Evolutionary conservation across 2,113 vertebrate species (phyloP), one percentile per base, ranked within the genome.

Genomic region (Turdus rufiventris): DNA sequence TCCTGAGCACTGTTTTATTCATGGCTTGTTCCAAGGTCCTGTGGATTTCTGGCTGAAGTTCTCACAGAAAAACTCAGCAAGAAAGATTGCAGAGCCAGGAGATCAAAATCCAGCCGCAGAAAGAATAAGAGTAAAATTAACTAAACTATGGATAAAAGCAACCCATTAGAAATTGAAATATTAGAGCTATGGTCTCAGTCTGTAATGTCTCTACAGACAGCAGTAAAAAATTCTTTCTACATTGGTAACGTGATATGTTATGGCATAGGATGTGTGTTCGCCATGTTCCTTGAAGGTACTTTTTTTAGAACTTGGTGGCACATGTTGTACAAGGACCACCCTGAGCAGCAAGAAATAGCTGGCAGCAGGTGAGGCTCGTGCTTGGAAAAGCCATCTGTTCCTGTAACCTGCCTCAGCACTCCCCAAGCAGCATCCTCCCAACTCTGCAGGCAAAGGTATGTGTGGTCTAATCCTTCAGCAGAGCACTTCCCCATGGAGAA

Each of bases 361-460:
- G 91, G 92, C 95, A 96, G 91, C 91, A 93, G 88, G 94, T 95
- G 78, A 94, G 63, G 40, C 60, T 94, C 60, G 47, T 40, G 85
- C 66, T 88, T 76, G 57, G 82, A 77, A 77, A 80, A 77, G 45
- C 91, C 94, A 94, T 97, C 93, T 96, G 95, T 80, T 91, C 61
- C 63, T 79, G 51, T 81, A 80, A 76, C 78, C 67, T 84, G 67
- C 71, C 75, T 77, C 82, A 96, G 94, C 91, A 40, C 63, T 58
- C 47, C 47, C 75, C 75, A 60, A 51, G 78, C 17, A 6, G 24
- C 88, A 83, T 85, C 74, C 63, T 82, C 77, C 74, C 75, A 70
- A 12, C 36, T 87, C 68, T 70, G 53, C 78, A 67, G 33, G 54
- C 15, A 76, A 43, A 89, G 60, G 28, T 3, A 0, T 85, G 75